Evolutionary conservation across 2,113 vertebrate genomes (phyloP).

Genomic region (Tetraodon nigroviridis): DNA sequence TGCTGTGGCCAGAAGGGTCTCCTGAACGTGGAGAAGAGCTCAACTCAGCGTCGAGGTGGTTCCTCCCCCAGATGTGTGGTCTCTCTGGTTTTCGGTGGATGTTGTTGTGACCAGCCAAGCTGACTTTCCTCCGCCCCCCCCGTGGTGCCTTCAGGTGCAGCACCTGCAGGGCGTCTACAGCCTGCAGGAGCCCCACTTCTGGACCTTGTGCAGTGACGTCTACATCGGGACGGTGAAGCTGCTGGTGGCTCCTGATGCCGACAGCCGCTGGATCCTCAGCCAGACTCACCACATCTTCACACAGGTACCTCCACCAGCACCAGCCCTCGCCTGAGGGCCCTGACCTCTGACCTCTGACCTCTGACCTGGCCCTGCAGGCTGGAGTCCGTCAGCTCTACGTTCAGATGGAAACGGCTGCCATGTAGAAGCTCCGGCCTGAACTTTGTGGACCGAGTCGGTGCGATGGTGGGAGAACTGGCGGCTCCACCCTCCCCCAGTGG

Average conservation of each 20-base stretch:
- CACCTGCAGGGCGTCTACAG: conserved; percentile 95
- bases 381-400: conserved; percentile 94
- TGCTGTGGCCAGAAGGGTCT: too few species aligned
- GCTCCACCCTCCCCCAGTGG: conserved; percentile 9
- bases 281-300: conserved; percentile 98
- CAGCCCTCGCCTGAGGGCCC: too few species aligned
- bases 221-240: conserved; percentile 94
- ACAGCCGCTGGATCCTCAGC: conserved; percentile 93
- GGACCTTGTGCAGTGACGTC: conserved; percentile 95
- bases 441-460: conserved; percentile 79
- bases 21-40: too few species aligned
- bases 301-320: conserved; percentile 75
- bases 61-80: too few species aligned
- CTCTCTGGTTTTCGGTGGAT: too few species aligned
- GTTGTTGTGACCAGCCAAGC: too few species aligned
- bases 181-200: conserved; percentile 96
- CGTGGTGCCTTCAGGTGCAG: conserved; percentile 82
- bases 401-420: conserved; percentile 89
- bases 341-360: too few species aligned
- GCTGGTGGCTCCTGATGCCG: conserved; percentile 90
- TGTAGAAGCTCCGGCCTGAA: conserved; percentile 74
- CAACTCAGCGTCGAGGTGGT: too few species aligned
- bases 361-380: conserved; percentile 64
- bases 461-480: conserved; percentile 72
- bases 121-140: neutral